Evolutionary conservation across 2,797 vertebrate species (phyloP), one percentile per base, ranked within the genome.

Genomic region (Cephalopachus bancanus): DNA sequence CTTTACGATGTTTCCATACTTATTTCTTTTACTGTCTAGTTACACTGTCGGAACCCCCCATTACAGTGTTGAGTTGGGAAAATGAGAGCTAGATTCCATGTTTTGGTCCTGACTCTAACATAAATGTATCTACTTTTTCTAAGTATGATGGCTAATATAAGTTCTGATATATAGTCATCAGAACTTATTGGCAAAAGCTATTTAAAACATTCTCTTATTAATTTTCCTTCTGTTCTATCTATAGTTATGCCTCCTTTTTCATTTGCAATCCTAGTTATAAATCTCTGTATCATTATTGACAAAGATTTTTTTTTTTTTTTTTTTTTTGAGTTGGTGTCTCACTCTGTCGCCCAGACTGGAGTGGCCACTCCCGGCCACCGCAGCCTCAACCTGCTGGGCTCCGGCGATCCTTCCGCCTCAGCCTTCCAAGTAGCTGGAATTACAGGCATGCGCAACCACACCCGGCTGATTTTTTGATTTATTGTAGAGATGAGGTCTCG

Each of bases 161-260:
- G n/a, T 71, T 88, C 60, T n/a, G 17, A 69, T 44, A 44, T 44
- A 44, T 16, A 67, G 5, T 74, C 59, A 81, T 92, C 15, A 55
- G 1, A 83, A 24, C n/a, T 60, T 75, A 30, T 76, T 33, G 11
- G n/a, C 10, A 44, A n/a, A 69, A 55, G 53, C 53, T 83, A 76
- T 71, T 87, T 53, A 83, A 57, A 80, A 74, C 24, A 74, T 51
- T 49, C 60, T 62, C 4, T 65, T 80, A 28, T 44, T 62, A 44
- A n/a, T 64, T 89, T 83, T 76, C 9, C 75, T 81, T 75, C 83
- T 83, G 3, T 49, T 75, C 83, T 83, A 5, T 49, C 28, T 60
- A 20, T 83, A 91, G 59, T 22, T 51, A 49, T 9, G n/a, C 26
- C 19, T 2, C 85, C 14, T 30, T 91, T 85, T 74, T 72, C 60